phyloP scores from a whole-genome alignment of 2,113 vertebrate genomes.

The Pelusios castaneus region DNA sequence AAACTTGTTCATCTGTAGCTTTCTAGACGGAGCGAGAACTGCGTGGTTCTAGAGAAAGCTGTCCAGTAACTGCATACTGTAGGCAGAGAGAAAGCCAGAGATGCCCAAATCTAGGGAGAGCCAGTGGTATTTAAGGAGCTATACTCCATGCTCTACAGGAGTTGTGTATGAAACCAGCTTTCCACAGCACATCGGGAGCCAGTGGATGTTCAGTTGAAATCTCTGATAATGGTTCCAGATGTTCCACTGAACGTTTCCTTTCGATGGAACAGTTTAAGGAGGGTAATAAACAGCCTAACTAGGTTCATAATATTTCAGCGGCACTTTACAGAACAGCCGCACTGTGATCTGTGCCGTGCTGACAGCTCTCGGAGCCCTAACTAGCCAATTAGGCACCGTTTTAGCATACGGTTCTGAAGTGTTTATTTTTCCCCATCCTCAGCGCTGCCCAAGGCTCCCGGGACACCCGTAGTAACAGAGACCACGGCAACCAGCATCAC shows the following conservation, averaged over 20 bases:
- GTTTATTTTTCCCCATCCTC: slow-evolving; percentile 64
- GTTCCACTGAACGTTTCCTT: slow-evolving; percentile 49
- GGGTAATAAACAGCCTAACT: slow-evolving; percentile 61
- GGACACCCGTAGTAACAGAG: slow-evolving; percentile 93
- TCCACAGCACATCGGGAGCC: neutral
- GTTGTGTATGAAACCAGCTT: neutral
- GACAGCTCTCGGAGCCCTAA: slow-evolving; percentile 31
- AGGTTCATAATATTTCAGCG: slow-evolving; percentile 55
- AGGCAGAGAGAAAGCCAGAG: neutral
- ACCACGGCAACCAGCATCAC: slow-evolving; percentile 98
- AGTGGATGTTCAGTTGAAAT: slow-evolving; percentile 25
- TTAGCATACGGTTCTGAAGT: neutral
- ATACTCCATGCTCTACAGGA: neutral
- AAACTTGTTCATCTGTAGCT: fast-evolving
- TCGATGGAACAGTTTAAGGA: slow-evolving; percentile 65
- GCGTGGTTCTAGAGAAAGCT: neutral
- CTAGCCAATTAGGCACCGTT: slow-evolving; percentile 47
- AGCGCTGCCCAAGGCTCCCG: slow-evolving; percentile 97
- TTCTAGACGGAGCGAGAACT: neutral
- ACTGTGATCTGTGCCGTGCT: slow-evolving; percentile 9
- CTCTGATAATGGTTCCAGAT: slow-evolving; percentile 59
- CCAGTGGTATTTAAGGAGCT: neutral
- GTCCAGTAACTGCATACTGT: fast-evolving
- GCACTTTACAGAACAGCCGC: slow-evolving; percentile 10
- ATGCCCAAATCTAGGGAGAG: neutral